Percentiles rank a stretch among this genome's conserved stretches.
These are phyloP conservation scores for Caenorhabditis briggsae DNA, from an alignment of 1,140 invertebrate genomes.

Conservation along the genomic window DNA sequence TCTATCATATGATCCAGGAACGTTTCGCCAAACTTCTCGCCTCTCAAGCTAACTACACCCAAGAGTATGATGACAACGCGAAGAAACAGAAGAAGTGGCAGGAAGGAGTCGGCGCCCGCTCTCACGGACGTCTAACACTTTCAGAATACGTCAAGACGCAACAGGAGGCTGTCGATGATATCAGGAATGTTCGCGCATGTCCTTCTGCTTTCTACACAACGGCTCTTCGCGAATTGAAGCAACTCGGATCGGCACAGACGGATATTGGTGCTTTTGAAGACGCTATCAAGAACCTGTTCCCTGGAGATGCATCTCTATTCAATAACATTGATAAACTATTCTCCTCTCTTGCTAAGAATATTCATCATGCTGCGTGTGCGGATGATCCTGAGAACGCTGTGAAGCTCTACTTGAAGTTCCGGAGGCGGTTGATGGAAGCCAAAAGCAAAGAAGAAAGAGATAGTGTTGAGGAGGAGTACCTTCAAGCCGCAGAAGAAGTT, in stretches of 20 bases:
- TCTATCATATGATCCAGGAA: conserved; percentile 15
- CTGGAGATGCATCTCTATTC: background rate
- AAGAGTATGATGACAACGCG: background rate
- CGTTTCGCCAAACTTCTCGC: conserved; percentile 10
- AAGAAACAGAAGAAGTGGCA: background rate
- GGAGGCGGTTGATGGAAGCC: background rate
- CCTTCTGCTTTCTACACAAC: background rate
- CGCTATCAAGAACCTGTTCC: conserved; percentile 14
- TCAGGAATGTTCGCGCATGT: conserved; percentile 1
- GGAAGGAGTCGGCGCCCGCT: background rate
- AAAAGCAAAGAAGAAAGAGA: background rate
- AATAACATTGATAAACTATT: conserved; percentile 39
- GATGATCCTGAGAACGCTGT: conserved; percentile 19
- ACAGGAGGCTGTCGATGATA: conserved; percentile 4
- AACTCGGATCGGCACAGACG: background rate
- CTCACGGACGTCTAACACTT: background rate
- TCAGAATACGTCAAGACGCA: background rate
- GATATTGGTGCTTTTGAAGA: conserved; percentile 13
- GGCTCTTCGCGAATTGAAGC: conserved; percentile 5
- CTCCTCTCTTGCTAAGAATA: background rate
- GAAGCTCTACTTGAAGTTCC: conserved; percentile 14
- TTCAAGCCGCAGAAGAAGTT: background rate
- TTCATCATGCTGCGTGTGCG: conserved; percentile 5
- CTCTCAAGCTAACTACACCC: background rate
- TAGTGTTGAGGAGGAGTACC: background rate